Evolutionary conservation across 2,113 vertebrate genomes (phyloP), one percentile per base, ranked within the genome.

Genomic region (Hippocampus barbouri): DNA sequence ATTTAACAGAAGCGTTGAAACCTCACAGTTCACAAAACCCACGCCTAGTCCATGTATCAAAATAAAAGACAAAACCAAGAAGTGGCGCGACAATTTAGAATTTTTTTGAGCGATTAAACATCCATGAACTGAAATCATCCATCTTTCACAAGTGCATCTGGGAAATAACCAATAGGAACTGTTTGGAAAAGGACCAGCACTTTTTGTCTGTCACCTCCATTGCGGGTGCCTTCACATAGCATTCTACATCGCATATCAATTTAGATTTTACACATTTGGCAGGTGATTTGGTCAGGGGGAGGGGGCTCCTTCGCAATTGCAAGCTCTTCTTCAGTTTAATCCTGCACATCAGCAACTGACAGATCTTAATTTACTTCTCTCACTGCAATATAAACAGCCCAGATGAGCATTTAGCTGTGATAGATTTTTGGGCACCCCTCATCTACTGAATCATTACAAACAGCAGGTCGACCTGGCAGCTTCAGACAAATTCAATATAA

Each of bases 341-440:
- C 25, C 5, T 9, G 2, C 27, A 30, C 57, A 60, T 60, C 27
- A 60, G 25, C 57, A 60, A 60, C 14, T 60, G 57, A 34, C 25
- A 15, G 14, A 34, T 60, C 57, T 30, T 60, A 60, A 60, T 60
- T 60, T 60, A 60, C 14, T 60, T 18, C 57, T 60, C 57, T 14
- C 57, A 18, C 57, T 60, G 57, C 57, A 60, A 60, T 16, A 60
- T 30, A 60, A 60, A 60, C 25, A 60, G 25, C 57, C 57, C 57
- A 6, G 57, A 60, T 30, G 57, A 60, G 34, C 57, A 60, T 60
- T 60, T 60, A 60, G 57, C 25, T 30, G 27, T 60, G 34, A 60
- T 60, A 8, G 57, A 60, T 60, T 60, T 60, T 60, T 60, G 30
- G 57, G 57, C 57, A 60, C 57, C 25, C 27, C 27, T 60, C 57